Conservation (phyloP, 2,113 vertebrate genomes). For the Salvelinus alpinus region DNA sequence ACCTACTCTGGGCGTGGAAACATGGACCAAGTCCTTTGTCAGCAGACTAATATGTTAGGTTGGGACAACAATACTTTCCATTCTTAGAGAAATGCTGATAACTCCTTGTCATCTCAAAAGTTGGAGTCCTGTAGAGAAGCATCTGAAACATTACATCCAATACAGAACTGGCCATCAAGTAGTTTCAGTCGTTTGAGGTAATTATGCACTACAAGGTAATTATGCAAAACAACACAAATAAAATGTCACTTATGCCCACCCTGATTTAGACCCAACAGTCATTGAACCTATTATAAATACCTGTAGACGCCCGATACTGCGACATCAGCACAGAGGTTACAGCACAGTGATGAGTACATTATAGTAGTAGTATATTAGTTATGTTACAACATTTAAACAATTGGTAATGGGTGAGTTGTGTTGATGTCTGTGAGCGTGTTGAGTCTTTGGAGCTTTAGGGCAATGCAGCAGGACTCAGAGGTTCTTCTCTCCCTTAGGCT, state of each 20-base stretch:
- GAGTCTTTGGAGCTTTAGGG: constrained; percentile 46
- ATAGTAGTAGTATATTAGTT: too few relatives aligned
- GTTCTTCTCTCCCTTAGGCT: constrained; percentile 17
- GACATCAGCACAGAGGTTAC: too few relatives aligned
- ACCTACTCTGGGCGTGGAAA: background rate
- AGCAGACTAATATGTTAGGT: background rate
- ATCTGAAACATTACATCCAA: too few relatives aligned
- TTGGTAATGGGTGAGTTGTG: constrained; percentile 17
- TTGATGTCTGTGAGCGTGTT: constrained; percentile 32
- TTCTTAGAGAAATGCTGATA: too few relatives aligned
- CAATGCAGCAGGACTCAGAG: constrained; percentile 49
- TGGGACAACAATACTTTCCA: background rate
- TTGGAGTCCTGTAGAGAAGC: background rate
- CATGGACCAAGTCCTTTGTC: background rate
- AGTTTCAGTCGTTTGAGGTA: constrained; percentile 10
- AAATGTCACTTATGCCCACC: constrained; percentile 29
- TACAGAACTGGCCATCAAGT: constrained; percentile 14
- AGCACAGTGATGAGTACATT: too few relatives aligned
- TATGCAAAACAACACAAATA: constrained; percentile 28
- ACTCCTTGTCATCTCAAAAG: constrained; percentile 10
- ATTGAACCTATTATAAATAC: too few relatives aligned
- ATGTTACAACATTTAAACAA: too few relatives aligned
- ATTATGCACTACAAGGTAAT: constrained; percentile 11
- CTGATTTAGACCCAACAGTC: constrained; percentile 26
- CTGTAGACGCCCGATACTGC: too few relatives aligned